These are phyloP conservation scores for Cylas formicarius DNA, from an alignment of 1,140 invertebrate species.

Conservation along the genomic window DNA sequence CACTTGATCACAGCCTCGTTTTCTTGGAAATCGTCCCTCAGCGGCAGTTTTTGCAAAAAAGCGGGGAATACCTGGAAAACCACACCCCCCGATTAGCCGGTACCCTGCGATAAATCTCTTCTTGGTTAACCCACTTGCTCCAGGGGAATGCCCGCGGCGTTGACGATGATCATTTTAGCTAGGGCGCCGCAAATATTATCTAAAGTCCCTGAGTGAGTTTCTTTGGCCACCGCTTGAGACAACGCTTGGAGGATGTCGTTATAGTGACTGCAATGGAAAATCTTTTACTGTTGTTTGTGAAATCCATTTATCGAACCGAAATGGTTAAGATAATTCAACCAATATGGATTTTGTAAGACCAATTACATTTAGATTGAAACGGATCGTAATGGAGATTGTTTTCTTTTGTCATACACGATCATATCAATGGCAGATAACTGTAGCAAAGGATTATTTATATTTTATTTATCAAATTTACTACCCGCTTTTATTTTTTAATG, in stretches of 20 bases:
- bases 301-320: too few relatives aligned
- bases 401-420: too few relatives aligned
- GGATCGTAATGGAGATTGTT: too few relatives aligned
- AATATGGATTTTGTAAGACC: too few relatives aligned
- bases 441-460: too few relatives aligned
- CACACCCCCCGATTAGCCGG: slow-evolving; percentile 7
- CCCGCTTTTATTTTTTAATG: too few relatives aligned
- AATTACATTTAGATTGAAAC: too few relatives aligned
- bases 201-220: slow-evolving; percentile 53
- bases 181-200: slow-evolving; percentile 76
- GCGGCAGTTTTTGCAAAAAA: slow-evolving; percentile 61
- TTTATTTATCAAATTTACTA: too few relatives aligned
- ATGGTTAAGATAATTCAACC: too few relatives aligned
- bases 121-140: slow-evolving; percentile 46
- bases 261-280: slow-evolving; percentile 47
- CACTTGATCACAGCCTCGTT: slow-evolving; percentile 63
- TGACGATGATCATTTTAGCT: slow-evolving; percentile 62
- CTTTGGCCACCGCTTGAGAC: slow-evolving; percentile 55
- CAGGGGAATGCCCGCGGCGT: slow-evolving; percentile 55
- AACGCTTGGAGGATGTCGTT: slow-evolving; percentile 57
- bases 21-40: slow-evolving; percentile 69
- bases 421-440: too few relatives aligned
- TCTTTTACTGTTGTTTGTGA: too few relatives aligned
- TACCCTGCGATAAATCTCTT: neutral
- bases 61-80: slow-evolving; percentile 59